phyloP scores from a whole-genome alignment of 1,140 invertebrate genomes.

The Bombus confusus region DNA sequence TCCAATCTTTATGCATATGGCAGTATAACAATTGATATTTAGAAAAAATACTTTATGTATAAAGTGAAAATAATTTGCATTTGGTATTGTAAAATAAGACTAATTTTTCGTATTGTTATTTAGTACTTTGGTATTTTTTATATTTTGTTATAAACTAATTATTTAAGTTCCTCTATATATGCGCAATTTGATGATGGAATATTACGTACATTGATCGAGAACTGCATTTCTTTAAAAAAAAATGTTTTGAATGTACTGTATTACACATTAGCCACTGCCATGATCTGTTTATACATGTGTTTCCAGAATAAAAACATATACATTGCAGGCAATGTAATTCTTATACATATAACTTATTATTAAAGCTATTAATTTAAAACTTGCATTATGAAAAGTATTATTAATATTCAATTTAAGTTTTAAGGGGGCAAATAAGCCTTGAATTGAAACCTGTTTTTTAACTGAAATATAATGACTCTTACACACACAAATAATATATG shows the following conservation, averaged over 20 bases:
- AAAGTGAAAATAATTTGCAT: constrained; percentile 35
- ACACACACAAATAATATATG: neutral
- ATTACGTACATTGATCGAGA: neutral
- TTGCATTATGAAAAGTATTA: neutral
- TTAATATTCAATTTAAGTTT: constrained; percentile 20
- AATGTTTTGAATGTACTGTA: constrained; percentile 20
- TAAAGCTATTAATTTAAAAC: constrained; percentile 21
- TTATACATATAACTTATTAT: constrained; percentile 29
- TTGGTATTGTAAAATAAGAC: constrained; percentile 55
- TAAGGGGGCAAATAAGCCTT: constrained; percentile 34
- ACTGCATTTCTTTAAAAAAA: constrained; percentile 33
- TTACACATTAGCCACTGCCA: constrained; percentile 34
- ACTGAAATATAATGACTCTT: neutral
- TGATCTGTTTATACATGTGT: constrained; percentile 15
- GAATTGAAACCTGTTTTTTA: constrained; percentile 26
- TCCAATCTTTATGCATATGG: constrained; percentile 17
- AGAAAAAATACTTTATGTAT: constrained; percentile 39
- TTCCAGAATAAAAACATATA: constrained; percentile 35
- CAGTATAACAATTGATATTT: constrained; percentile 23
- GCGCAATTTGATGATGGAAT: constrained; percentile 33
- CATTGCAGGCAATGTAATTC: constrained; percentile 29
- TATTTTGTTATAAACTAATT: constrained; percentile 31
- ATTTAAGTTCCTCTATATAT: constrained; percentile 28
- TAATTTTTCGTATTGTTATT: constrained; percentile 1
- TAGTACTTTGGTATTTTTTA: constrained; percentile 41